Evolutionary conservation across 2,888 invertebrate genomes (phyloP), one percentile per base, ranked within the genome.

Genomic region (Penaeus monodon): DNA sequence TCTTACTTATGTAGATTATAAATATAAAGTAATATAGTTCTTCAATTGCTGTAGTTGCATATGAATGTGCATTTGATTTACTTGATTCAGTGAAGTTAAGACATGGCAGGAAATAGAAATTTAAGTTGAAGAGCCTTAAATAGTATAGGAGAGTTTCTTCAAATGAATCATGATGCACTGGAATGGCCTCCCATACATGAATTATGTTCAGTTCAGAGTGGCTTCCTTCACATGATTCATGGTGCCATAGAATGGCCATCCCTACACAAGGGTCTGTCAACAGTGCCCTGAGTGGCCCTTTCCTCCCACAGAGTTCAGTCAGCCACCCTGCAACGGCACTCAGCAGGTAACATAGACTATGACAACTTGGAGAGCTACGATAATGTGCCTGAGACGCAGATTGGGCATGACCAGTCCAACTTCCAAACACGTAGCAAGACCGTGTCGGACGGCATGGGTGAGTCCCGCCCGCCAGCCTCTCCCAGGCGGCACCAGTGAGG

Each of bases 401-500:
- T 81, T 77, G 78, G 81, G 86, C 86, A 66, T 65, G 81, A 82
- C 74, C 83, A 83, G 81, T 81, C 80, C 83, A 84, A 81, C 84
- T 97, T 97, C 93, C 94, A 97, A 91, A 95, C 95, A 91, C 94
- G 98, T 91, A 97, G 97, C 93, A 97, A 96, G 94, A 98, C 97
- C n/a, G 94, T 97, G 91, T 96, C 97, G 91, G 97, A 98, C 92
- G 94, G 95, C 86, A 94, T 95, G 91, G 96, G 96, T 96, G 92
- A 92, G 92, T 88, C 81, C 81, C 85, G 85, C 85, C 85, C 85
- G 66, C 78, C 79, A 66, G 79, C 85, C 79, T 85, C 85, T 85
- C 85, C 85, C 79, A 73, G 85, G 79, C 85, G 73, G 79, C 85
- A 68, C 70, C 85, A 85, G 83, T 77, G 86, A 79, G 86, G 82